These are phyloP conservation scores for Tetramorium bicarinatum DNA, from an alignment of 2,888 invertebrate species.

Conservation along the genomic window DNA sequence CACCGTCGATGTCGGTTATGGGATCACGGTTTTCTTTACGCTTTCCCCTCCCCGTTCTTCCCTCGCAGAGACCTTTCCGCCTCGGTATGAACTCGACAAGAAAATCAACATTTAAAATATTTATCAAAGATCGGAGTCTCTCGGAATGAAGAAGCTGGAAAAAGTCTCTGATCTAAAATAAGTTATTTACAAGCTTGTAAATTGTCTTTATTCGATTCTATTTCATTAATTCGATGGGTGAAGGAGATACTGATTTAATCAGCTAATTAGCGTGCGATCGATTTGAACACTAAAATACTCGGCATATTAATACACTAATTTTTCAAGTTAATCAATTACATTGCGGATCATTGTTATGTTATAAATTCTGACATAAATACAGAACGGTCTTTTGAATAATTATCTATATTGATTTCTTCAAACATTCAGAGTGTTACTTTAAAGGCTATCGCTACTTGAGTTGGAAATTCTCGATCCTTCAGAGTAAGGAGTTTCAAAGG, in stretches of 20 bases:
- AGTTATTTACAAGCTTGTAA: not conserved
- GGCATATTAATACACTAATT: not conserved
- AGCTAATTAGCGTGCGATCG: not conserved
- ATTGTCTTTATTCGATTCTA: not conserved
- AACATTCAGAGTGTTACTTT: not conserved
- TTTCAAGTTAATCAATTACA: not conserved
- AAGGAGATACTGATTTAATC: not conserved
- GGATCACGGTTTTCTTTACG: slow-evolving; percentile 2
- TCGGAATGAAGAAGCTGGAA: not conserved
- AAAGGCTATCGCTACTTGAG: not conserved
- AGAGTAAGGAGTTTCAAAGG: slow-evolving; percentile 1
- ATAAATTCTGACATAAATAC: not conserved
- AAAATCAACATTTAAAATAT: not conserved
- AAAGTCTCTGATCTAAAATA: not conserved
- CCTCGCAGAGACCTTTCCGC: not conserved
- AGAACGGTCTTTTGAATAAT: not conserved
- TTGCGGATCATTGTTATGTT: not conserved
- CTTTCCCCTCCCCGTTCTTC: not conserved
- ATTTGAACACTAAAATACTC: not conserved
- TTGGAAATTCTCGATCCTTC: slow-evolving; percentile 1
- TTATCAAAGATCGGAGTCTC: not conserved
- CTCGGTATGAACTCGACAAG: not conserved
- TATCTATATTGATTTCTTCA: not conserved
- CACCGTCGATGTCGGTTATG: not conserved
- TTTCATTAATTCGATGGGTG: not conserved